Percentiles rank a stretch among this genome's conserved stretches.
Evolutionary conservation across 2,888 invertebrate species (phyloP).

Genomic region (Agrenia bidenticulata): DNA sequence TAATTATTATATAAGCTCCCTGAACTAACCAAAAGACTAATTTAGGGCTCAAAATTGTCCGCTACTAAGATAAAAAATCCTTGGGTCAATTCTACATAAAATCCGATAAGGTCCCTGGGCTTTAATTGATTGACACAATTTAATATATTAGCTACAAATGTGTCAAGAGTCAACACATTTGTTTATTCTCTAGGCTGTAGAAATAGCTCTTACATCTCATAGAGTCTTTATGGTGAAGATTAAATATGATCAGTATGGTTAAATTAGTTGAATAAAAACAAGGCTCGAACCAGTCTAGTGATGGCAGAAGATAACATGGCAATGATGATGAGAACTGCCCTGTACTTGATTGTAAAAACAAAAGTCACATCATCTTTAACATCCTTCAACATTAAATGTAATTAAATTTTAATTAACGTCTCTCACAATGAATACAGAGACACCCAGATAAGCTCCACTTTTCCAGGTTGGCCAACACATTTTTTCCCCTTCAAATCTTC

Average conservation of each 20-base stretch:
- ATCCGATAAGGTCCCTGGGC: too few relatives aligned
- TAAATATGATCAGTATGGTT: too few relatives aligned
- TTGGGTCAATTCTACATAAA: too few relatives aligned
- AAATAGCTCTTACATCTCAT: too few relatives aligned
- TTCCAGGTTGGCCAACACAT: constrained; percentile 34
- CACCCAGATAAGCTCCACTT: constrained; percentile 32
- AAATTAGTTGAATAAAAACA: too few relatives aligned
- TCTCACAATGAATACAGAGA: constrained; percentile 36
- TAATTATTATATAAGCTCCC: not conserved
- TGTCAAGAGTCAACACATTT: too few relatives aligned
- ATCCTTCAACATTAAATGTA: not conserved
- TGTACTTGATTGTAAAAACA: constrained; percentile 26
- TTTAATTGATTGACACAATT: too few relatives aligned
- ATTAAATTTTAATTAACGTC: not conserved
- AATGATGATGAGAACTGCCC: constrained; percentile 29
- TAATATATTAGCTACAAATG: too few relatives aligned
- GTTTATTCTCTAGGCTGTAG: too few relatives aligned
- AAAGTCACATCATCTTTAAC: not conserved
- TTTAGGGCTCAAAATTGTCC: too few relatives aligned
- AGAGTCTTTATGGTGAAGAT: too few relatives aligned
- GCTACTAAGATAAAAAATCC: too few relatives aligned
- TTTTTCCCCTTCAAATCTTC: not conserved
- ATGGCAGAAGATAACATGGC: constrained; percentile 25
- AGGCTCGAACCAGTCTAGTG: constrained; percentile 31
- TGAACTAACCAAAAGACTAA: not conserved